These are phyloP conservation scores for Drosophila conformis DNA, from an alignment of 2,888 invertebrate genomes.

Conservation along the genomic window DNA sequence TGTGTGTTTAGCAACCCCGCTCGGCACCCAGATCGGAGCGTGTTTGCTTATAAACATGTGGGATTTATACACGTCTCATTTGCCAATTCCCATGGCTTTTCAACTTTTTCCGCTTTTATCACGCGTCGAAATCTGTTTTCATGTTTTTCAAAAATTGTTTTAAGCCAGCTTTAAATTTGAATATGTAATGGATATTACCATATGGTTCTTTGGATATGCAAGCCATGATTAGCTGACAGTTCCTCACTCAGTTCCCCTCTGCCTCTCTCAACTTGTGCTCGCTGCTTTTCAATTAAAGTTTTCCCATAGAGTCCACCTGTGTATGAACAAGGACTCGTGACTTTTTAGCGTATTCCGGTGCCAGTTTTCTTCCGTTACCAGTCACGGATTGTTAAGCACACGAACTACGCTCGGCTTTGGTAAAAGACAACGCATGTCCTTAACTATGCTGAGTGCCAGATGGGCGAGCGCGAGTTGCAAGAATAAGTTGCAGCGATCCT, in stretches of 20 bases:
- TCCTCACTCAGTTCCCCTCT: neutral
- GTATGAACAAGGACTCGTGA: conserved; percentile 17
- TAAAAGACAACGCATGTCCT: conserved; percentile 33
- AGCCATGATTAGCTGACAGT: conserved; percentile 13
- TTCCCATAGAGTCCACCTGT: conserved; percentile 56
- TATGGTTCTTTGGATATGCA: conserved; percentile 12
- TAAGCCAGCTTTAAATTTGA: conserved; percentile 70
- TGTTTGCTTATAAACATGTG: conserved; percentile 81
- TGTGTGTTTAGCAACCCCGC: conserved; percentile 44
- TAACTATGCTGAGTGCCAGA: conserved; percentile 6
- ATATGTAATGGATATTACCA: conserved; percentile 24
- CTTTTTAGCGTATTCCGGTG: conserved; percentile 63
- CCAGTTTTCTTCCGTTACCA: conserved; percentile 48
- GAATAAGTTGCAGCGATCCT: conserved; percentile 27
- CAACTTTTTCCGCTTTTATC: conserved; percentile 54
- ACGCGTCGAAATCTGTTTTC: conserved; percentile 56
- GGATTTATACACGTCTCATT: conserved; percentile 77
- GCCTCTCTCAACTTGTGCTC: neutral
- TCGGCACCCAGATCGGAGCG: conserved; percentile 35
- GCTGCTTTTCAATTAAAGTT: conserved; percentile 53
- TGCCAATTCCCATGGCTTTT: conserved; percentile 57
- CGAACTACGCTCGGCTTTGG: conserved; percentile 23
- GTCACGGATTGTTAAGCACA: conserved; percentile 64
- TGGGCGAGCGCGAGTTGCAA: conserved; percentile 6
- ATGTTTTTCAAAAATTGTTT: conserved; percentile 24